Evolutionary conservation across 2,888 invertebrate species (phyloP).

Genomic region (Drosophila neoperkinsi): DNA sequence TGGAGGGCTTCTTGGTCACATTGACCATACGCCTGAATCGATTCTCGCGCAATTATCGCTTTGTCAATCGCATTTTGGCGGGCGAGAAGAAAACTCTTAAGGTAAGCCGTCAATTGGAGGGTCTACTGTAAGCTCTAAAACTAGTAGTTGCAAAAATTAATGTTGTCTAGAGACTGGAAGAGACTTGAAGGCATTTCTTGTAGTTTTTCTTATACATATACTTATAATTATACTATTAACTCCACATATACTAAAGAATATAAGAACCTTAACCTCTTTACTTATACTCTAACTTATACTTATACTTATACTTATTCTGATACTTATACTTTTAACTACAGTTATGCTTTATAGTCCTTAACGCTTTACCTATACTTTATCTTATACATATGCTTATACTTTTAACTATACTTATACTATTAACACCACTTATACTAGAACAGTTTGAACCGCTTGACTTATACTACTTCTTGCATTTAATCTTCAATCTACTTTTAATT

Average conservation of each 20-base stretch:
- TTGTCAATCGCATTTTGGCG: conserved; percentile 94
- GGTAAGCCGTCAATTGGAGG: conserved; percentile 85
- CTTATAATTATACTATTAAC: not conserved
- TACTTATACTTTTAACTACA: conserved; percentile 1
- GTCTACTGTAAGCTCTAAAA: not conserved
- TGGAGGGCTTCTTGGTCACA: conserved; percentile 88
- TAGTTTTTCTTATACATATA: not conserved
- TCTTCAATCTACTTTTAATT: not conserved
- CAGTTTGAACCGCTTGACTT: not conserved
- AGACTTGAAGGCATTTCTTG: not conserved
- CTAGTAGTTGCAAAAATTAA: not conserved
- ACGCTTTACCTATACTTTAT: not conserved
- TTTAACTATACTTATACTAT: not conserved
- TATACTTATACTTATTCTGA: not conserved
- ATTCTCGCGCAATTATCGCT: conserved; percentile 96
- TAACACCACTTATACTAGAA: not conserved
- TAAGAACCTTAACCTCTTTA: not conserved
- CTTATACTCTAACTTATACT: not conserved
- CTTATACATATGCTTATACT: conserved; percentile 5
- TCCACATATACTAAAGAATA: not conserved
- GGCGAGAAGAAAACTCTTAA: conserved; percentile 95
- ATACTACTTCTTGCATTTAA: not conserved
- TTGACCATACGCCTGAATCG: conserved; percentile 93
- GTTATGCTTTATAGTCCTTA: not conserved
- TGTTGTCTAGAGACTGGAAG: not conserved